phyloP scores from a whole-genome alignment of 2,888 invertebrate species.

The Bellardia pandia region DNA sequence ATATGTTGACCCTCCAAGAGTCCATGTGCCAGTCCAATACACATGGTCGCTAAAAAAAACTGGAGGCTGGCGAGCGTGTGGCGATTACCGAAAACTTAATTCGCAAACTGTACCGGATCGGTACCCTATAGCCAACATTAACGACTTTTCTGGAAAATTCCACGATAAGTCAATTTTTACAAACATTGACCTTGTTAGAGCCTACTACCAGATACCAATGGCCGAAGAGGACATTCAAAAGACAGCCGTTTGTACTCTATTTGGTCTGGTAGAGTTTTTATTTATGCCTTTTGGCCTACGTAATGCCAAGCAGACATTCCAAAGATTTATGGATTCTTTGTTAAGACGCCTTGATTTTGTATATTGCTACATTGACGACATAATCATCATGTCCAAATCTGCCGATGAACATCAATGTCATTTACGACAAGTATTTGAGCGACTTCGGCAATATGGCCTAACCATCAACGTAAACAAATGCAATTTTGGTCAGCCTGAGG shows the following conservation, averaged over 20 bases:
- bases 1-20: conserved; percentile 58
- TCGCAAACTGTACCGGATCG: conserved; percentile 11
- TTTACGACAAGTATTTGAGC: conserved; percentile 38
- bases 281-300: conserved; percentile 26
- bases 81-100: conserved; percentile 32
- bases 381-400: conserved; percentile 29
- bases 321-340: conserved; percentile 62
- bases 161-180: conserved; percentile 67
- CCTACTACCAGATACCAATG: conserved; percentile 71
- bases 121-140: conserved; percentile 47
- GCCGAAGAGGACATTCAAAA: conserved; percentile 43
- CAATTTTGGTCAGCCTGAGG: conserved; percentile 31
- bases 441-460: conserved; percentile 21
- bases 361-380: conserved; percentile 45
- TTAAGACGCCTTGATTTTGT: conserved; percentile 42
- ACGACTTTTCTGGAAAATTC: conserved; percentile 63
- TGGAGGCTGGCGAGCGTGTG: too few species aligned
- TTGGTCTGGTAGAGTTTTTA: conserved; percentile 43
- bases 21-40: too few species aligned
- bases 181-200: conserved; percentile 60
- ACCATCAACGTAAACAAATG: conserved; percentile 49
- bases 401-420: conserved; percentile 32
- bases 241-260: conserved; percentile 20
- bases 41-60: too few species aligned
- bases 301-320: conserved; percentile 68